Percentiles rank a stretch among this genome's conserved stretches.
phyloP scores from a whole-genome alignment of 2,888 invertebrate species.

The Mimachlamys varia region DNA sequence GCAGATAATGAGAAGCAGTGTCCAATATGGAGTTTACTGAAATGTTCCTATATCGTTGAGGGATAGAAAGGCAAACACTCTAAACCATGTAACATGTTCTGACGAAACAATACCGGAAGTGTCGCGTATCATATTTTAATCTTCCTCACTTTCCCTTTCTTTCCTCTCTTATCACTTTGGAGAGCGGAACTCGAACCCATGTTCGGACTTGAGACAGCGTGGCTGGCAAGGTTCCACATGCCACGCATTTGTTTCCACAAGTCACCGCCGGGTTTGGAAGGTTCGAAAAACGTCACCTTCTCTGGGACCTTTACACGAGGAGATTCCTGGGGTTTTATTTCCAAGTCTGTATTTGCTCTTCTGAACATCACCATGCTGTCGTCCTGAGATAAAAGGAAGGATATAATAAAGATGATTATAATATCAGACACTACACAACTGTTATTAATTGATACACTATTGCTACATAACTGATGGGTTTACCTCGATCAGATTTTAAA shows the following conservation, averaged over 20 bases:
- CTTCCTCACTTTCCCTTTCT: slow-evolving; percentile 6
- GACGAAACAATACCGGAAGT: background rate
- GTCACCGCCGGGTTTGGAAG: background rate
- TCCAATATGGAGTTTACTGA: background rate
- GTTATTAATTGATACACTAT: background rate
- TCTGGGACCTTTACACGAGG: background rate
- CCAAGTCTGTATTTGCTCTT: background rate
- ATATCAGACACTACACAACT: background rate
- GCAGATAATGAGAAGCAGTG: background rate
- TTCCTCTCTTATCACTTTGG: background rate
- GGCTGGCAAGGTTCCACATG: background rate
- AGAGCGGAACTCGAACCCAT: background rate
- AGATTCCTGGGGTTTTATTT: background rate
- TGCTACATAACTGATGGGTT: background rate
- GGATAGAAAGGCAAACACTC: background rate
- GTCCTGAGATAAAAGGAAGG: background rate
- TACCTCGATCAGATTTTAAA: slow-evolving; percentile 1
- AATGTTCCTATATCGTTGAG: background rate
- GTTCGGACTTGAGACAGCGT: background rate
- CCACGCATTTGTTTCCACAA: background rate
- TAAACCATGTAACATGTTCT: background rate
- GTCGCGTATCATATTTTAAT: background rate
- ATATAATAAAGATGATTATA: background rate
- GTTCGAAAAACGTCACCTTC: background rate
- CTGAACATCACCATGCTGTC: slow-evolving; percentile 33